Conservation (phyloP, 2,113 vertebrate genomes). For the Microtus oregoni region DNA sequence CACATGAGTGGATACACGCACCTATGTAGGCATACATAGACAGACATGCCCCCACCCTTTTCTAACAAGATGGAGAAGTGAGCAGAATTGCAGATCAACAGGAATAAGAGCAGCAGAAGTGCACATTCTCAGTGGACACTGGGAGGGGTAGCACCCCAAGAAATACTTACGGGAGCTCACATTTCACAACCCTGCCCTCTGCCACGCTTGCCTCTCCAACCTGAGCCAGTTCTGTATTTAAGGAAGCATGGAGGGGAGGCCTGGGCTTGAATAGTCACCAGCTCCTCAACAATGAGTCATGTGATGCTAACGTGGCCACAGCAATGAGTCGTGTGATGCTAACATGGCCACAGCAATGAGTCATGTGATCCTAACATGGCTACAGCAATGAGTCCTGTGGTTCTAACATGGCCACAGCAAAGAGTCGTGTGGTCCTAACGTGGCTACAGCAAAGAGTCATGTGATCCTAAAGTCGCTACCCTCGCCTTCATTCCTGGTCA, state of each 20-base stretch:
- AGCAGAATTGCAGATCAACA: conserved; percentile 3
- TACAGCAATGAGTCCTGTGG: not conserved
- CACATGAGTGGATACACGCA: not conserved
- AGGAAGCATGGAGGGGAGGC: conserved; percentile 1
- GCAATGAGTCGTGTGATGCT: not conserved
- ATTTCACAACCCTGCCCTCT: not conserved
- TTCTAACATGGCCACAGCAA: not conserved
- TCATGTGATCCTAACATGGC: not conserved
- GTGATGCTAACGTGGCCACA: not conserved
- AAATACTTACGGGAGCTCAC: not conserved
- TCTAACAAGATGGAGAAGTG: not conserved
- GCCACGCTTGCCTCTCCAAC: not conserved
- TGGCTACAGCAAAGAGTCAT: not conserved
- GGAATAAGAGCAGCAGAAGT: not conserved
- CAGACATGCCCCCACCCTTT: not conserved
- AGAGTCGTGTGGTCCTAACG: not conserved
- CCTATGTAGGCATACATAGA: not conserved
- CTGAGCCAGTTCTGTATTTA: not conserved
- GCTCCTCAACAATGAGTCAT: not conserved
- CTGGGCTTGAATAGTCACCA: not conserved
- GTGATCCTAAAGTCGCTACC: not conserved
- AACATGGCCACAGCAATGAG: not conserved
- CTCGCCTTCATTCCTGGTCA: not conserved
- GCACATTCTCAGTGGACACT: not conserved
- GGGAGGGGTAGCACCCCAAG: not conserved